Conservation (phyloP, 2,797 vertebrate genomes). For the Lagocephalus sceleratus region DNA sequence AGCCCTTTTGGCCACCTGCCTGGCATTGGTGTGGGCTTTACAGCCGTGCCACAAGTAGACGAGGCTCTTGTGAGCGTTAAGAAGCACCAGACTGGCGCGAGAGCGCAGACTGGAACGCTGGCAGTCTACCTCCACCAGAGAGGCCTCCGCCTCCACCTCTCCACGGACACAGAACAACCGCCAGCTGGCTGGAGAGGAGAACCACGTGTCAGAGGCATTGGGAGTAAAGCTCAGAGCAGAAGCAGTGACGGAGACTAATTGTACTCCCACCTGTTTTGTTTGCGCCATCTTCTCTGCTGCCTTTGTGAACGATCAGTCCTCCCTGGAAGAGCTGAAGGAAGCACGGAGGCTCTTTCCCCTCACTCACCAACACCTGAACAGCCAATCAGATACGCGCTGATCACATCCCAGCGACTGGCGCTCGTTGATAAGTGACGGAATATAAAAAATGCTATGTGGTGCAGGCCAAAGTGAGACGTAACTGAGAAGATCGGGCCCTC, state of each 20-base stretch:
- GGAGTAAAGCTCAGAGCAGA: neutral
- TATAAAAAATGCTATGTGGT: neutral
- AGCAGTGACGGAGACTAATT: neutral
- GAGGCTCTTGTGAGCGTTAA: slow-evolving; percentile 53
- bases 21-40: slow-evolving; percentile 64
- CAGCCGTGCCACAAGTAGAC: slow-evolving; percentile 81
- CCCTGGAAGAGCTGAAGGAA: slow-evolving; percentile 83
- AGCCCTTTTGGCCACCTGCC: slow-evolving; percentile 71
- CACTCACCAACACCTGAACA: slow-evolving; percentile 74
- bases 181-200: slow-evolving; percentile 62
- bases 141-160: slow-evolving; percentile 70
- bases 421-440: too few relatives aligned
- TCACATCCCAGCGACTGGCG: neutral
- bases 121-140: slow-evolving; percentile 75
- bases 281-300: slow-evolving; percentile 66
- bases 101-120: slow-evolving; percentile 73
- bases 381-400: slow-evolving; percentile 3
- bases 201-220: neutral
- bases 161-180: slow-evolving; percentile 77
- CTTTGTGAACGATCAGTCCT: slow-evolving; percentile 75
- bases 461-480: neutral
- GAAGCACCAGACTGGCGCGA: slow-evolving; percentile 71
- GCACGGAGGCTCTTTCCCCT: slow-evolving; percentile 81
- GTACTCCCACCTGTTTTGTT: slow-evolving; percentile 58
- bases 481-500: slow-evolving; percentile 4